Evolutionary conservation across 2,888 invertebrate genomes (phyloP).

Genomic region (Dichetophora obliterata): DNA sequence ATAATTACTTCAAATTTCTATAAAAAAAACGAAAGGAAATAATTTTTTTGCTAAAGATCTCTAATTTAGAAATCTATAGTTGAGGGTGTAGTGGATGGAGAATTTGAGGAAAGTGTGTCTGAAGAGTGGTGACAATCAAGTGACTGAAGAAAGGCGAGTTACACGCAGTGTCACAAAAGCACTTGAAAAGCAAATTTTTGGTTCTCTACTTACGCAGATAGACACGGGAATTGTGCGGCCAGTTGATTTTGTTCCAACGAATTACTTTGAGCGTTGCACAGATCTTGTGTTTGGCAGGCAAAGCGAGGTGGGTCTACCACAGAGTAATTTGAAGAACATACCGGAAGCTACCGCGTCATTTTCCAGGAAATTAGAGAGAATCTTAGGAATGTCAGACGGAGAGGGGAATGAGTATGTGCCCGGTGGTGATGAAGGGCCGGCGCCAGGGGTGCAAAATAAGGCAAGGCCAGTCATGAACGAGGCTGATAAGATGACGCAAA

Average conservation of each 20-base stretch:
- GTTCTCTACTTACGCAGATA: conserved; percentile 14
- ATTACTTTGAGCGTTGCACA: conserved; percentile 27
- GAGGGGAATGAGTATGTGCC: neutral
- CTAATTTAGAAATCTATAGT: too few relatives aligned
- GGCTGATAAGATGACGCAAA: neutral
- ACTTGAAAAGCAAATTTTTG: neutral
- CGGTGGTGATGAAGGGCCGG: neutral
- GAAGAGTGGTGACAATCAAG: neutral
- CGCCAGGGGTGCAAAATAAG: neutral
- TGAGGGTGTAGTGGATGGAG: neutral
- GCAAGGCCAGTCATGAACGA: neutral
- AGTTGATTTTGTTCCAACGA: neutral
- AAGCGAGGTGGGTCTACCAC: too few relatives aligned
- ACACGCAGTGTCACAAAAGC: neutral
- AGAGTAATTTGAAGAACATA: neutral
- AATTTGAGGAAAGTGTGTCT: neutral
- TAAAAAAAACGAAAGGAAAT: too few relatives aligned
- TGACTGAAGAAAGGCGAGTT: neutral
- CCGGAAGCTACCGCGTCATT: neutral
- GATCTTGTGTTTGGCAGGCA: conserved; percentile 7
- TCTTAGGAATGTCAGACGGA: neutral
- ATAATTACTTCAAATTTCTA: too few relatives aligned
- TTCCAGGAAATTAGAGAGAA: neutral
- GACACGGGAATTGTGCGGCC: neutral
- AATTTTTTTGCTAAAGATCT: too few relatives aligned